Evolutionary conservation across 2,888 invertebrate species (phyloP), one percentile per base, ranked within the genome.

Genomic region (Plebejus anna): DNA sequence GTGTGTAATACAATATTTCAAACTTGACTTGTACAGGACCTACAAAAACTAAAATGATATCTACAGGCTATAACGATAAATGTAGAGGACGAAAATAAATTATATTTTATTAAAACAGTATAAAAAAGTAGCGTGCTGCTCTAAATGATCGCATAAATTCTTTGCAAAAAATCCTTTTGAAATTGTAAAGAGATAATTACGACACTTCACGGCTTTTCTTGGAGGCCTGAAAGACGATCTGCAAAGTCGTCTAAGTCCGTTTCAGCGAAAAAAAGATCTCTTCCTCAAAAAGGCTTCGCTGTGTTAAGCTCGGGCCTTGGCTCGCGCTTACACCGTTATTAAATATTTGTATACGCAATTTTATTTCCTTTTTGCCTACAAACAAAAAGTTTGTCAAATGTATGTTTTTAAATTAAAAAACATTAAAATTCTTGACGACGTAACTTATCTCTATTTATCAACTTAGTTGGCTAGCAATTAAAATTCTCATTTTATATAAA

Each of bases 201-300:
- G 87, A 88, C 90, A 92, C 92, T 92, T 93, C 84, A 84, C 92
- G 90, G 93, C 92, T 93, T 92, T 88, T 82, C 85, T 85, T 80
- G 77, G 83, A 89, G 88, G 87, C 90, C 84, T 83, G 85, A 87
- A 92, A 91, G 92, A 92, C 88, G 92, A 90, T 87, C 90, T 86
- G 88, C 85, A 89, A 92, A 92, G 92, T 92, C 93, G 92, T 87
- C 86, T 91, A 91, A 93, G 91, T 87, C 91, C 88, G 83, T 87
- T 89, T 89, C 85, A 83, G 83, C 80, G 86, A 90, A 90, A 92
- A 92, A 90, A 91, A 87, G 88, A 88, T 85, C 85, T 86, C 88
- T 86, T 83, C 86, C 88, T 88, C 84, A 89, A 91, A 73, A 92
- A 92, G 92, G 92, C 92, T 92, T 91, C 88, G 80, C 78, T 84